phyloP scores from a whole-genome alignment of 2,888 invertebrate species.

The Thymelicus sylvestris region DNA sequence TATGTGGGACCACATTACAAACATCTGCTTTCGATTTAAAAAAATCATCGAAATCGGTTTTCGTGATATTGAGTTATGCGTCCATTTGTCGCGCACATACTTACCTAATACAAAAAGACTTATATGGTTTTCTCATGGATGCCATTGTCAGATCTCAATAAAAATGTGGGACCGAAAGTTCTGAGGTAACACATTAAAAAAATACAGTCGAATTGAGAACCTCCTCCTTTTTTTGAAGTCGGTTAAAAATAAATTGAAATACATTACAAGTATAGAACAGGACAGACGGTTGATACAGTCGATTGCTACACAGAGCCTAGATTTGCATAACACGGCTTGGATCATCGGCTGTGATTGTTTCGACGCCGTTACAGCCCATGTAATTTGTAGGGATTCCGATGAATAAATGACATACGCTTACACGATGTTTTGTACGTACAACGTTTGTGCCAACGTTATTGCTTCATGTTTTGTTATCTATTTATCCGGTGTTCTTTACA shows the following conservation, averaged over 20 bases:
- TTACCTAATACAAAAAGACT: no score
- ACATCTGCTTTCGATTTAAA: no score
- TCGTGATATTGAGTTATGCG: no score
- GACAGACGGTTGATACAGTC: slow-evolving; percentile 64
- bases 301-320: slow-evolving; percentile 73
- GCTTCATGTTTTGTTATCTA: not conserved
- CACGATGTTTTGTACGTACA: slow-evolving; percentile 46
- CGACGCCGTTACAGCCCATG: slow-evolving; percentile 73
- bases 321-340: slow-evolving; percentile 79
- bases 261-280: slow-evolving; percentile 44
- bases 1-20: no score
- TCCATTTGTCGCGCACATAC: no score
- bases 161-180: no score
- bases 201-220: no score
- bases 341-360: slow-evolving; percentile 80
- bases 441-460: slow-evolving; percentile 42
- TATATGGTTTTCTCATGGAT: no score
- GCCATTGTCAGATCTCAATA: no score
- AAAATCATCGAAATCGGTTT: no score
- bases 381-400: slow-evolving; percentile 77
- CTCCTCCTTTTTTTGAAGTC: no score
- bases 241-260: slow-evolving; percentile 5
- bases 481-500: not conserved
- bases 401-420: slow-evolving; percentile 67
- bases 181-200: no score